Base-by-base conservation (phyloP, 2,888 invertebrate genomes). In the Phragmatobia fuliginosa region DNA sequence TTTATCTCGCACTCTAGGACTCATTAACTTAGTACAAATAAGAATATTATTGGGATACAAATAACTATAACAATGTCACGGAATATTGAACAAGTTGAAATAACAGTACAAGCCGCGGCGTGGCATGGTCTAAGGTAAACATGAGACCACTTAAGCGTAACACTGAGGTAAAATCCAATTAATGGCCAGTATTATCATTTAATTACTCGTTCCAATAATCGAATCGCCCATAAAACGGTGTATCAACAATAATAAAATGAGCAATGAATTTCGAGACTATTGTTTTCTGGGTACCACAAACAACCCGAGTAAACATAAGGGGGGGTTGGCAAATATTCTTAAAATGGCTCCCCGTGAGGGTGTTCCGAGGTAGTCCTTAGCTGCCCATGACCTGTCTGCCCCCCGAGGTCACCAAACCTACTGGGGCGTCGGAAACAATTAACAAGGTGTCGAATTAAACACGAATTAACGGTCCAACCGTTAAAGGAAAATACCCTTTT, bases 401-500 rank as follows among this genome's bases (percentile, higher is more conserved):
- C 81, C 80, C 83, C 87, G 90, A 92, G 94, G 94, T 94, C 94
- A 92, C 94, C 94, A 94, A 91, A 93, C 92, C 91, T 91, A 91
- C 92, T 87, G 88, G 90, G 91, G 93, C 90, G 92, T 92, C 89
- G 91, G 89, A 94, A 94, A 94, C 94, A 95, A 95, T 95, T 95
- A 95, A 95, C 95, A 92, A 95, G 95, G 95, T 95, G 95, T 95
- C 95, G 95, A 95, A 95, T 95, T 95, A 95, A 93, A 95, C 93
- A 92, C 93, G 92, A 94, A 94, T 95, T 95, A 95, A 92, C 94
- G 94, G 89, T 92, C 87, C 85, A 88, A 90, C 91, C 92, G 93
- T 94, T 92, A 94, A 92, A 93, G 93, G 93, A 93, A 92, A 92
- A 91, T 87, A 92, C 94, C 95, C 94, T 94, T 94, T 93, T 91